A percentile compares a stretch with the other conserved stretches of the same genome.
phyloP scores from a whole-genome alignment of 2,797 vertebrate genomes.

The Salmo trutta region DNA sequence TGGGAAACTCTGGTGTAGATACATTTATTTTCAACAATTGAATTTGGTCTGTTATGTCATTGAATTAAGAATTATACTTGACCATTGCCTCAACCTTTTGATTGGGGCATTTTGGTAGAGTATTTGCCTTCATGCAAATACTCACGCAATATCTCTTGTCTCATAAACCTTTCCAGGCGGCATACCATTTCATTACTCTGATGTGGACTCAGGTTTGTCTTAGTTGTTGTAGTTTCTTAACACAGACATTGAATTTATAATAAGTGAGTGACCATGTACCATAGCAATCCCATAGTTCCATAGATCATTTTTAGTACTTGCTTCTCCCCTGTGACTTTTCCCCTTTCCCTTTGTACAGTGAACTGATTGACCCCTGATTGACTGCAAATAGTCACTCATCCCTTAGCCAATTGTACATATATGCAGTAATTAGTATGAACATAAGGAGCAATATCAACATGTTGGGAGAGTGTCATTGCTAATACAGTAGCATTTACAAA shows the following conservation, averaged over 20 bases:
- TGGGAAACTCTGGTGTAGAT: too few species aligned
- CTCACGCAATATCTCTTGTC: conserved; percentile 29
- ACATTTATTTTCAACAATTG: neutral
- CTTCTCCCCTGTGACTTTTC: neutral
- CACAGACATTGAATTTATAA: conserved; percentile 20
- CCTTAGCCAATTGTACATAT: neutral
- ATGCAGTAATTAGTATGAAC: neutral
- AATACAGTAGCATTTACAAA: neutral
- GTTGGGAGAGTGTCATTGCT: neutral
- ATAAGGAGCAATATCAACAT: neutral
- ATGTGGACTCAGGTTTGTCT: conserved; percentile 51
- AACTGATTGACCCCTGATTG: conserved; percentile 11
- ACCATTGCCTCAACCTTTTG: neutral
- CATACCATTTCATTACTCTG: conserved; percentile 43
- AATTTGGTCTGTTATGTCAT: conserved; percentile 10
- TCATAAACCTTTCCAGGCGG: conserved; percentile 40
- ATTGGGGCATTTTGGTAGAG: neutral
- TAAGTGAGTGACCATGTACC: conserved; percentile 16
- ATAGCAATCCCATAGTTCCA: neutral
- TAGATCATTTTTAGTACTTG: neutral
- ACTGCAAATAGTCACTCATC: neutral
- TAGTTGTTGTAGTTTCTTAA: conserved; percentile 17
- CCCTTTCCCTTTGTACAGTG: conserved; percentile 7
- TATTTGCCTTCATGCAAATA: conserved; percentile 17
- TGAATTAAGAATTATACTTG: neutral